These are phyloP conservation scores for Ametastegia equiseti DNA, from an alignment of 2,888 invertebrate species.

Conservation along the genomic window DNA sequence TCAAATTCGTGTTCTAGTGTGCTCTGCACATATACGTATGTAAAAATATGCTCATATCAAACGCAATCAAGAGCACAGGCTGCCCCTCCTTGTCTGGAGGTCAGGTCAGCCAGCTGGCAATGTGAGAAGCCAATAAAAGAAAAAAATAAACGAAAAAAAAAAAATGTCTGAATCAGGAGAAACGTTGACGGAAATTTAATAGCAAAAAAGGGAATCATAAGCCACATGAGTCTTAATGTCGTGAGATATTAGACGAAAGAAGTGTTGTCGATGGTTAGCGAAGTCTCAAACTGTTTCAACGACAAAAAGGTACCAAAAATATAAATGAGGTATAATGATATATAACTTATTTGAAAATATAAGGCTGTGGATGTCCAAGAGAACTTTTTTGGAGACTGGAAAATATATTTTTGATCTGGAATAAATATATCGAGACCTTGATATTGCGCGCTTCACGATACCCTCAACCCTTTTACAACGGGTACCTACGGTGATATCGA, in stretches of 20 bases:
- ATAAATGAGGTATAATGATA: no score
- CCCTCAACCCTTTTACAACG: conserved; percentile 12
- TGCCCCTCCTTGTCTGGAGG: neutral
- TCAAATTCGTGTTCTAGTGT: neutral
- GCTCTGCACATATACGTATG: neutral
- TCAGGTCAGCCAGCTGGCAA: conserved; percentile 16
- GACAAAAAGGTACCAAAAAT: no score
- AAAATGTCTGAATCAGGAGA: neutral
- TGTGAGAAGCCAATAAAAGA: neutral
- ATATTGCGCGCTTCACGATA: neutral
- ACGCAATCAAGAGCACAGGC: conserved; percentile 5
- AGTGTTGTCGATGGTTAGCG: no score
- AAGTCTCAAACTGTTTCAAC: no score
- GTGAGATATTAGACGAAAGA: no score
- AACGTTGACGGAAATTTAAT: no score
- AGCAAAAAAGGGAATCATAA: no score
- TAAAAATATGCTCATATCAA: conserved; percentile 14
- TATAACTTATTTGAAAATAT: neutral
- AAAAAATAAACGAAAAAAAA: neutral
- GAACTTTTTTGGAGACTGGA: neutral
- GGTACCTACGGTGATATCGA: conserved; percentile 19
- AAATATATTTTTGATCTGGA: neutral
- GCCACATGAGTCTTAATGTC: no score
- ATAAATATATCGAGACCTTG: neutral
- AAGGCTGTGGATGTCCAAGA: no score